phyloP scores from a whole-genome alignment of 2,888 invertebrate species.

The Metopia argyrocephala region DNA sequence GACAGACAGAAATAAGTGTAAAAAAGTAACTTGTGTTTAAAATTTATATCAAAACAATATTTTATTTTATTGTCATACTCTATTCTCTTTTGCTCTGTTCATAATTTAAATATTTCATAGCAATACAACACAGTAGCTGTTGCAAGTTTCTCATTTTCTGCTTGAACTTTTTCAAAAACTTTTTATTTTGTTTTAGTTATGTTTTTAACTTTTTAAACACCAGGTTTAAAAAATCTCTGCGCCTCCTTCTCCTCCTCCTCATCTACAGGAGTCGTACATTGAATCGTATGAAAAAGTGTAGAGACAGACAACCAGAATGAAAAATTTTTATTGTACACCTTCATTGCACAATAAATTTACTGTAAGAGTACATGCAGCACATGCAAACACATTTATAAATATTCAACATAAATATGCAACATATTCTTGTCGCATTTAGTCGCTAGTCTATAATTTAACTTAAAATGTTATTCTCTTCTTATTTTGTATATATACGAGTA shows the following conservation, averaged over 20 bases:
- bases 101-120: not conserved
- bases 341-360: constrained; percentile 19
- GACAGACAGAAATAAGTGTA: no score
- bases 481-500: not conserved
- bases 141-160: constrained; percentile 6
- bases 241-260: no score
- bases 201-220: not conserved
- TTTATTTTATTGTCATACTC: not conserved
- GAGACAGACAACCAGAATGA: not conserved
- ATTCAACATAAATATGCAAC: not conserved
- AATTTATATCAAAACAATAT: no score
- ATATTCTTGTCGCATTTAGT: not conserved
- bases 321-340: constrained; percentile 6
- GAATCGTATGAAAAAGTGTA: not conserved
- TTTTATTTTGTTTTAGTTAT: no score
- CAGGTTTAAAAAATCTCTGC: not conserved
- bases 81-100: not conserved
- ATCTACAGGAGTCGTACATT: no score
- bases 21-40: no score
- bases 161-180: not conserved
- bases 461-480: not conserved
- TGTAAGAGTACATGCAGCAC: not conserved
- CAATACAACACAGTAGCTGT: constrained; percentile 9
- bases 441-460: not conserved
- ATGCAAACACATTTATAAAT: not conserved